phyloP scores from a whole-genome alignment of 2,797 vertebrate genomes.

The Graptemys geographica region DNA sequence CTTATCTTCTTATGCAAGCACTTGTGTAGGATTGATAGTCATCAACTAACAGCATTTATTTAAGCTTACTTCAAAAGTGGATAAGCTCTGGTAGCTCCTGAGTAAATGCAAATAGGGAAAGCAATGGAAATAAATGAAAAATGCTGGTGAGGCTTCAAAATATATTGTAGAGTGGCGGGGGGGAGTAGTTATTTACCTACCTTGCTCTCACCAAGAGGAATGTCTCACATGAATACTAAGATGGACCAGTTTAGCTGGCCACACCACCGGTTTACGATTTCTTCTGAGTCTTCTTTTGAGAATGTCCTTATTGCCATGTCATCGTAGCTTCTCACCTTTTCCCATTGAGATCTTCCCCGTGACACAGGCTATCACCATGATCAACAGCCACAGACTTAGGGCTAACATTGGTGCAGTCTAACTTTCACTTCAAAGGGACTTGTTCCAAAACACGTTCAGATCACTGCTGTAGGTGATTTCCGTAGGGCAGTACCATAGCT shows the following conservation, averaged over 20 bases:
- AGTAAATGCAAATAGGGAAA: conserved; percentile 46
- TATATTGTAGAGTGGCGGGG: background rate
- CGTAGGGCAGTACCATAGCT: too few species aligned
- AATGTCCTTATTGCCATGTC: too few species aligned
- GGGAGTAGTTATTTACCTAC: background rate
- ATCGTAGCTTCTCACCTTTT: too few species aligned
- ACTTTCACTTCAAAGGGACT: too few species aligned
- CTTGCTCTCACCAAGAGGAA: background rate
- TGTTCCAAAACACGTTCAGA: too few species aligned
- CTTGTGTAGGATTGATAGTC: conserved; percentile 48
- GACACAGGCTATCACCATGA: too few species aligned
- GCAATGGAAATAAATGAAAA: background rate
- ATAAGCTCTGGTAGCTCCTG: conserved; percentile 16
- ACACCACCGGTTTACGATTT: too few species aligned
- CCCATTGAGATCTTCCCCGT: too few species aligned
- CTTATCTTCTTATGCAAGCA: conserved; percentile 51
- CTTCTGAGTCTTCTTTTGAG: too few species aligned
- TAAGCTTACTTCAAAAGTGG: conserved; percentile 25
- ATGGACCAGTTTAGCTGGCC: background rate
- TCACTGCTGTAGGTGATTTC: too few species aligned
- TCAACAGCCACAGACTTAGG: too few species aligned
- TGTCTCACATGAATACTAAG: background rate
- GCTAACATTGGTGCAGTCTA: too few species aligned
- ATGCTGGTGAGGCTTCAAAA: background rate
- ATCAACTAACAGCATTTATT: conserved; percentile 54